Percentiles rank a stretch among this genome's conserved stretches.
Evolutionary conservation across 2,888 invertebrate genomes (phyloP).

Genomic region (Salpingus planirostris): DNA sequence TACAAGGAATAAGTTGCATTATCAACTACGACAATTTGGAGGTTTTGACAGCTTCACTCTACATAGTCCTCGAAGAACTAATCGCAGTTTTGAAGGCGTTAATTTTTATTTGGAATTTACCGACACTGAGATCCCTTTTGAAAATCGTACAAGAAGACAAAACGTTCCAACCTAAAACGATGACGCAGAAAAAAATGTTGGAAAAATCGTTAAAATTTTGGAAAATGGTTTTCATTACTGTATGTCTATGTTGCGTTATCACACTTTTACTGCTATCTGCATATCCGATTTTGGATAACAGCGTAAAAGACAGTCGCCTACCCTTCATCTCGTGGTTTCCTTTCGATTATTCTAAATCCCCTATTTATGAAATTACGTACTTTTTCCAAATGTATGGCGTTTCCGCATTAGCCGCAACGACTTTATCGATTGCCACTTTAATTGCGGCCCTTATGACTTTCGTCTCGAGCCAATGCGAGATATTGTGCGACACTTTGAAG

Average conservation of each 20-base stretch:
- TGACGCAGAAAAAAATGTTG: background rate
- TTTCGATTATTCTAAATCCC: conserved; percentile 2
- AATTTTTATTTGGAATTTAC: conserved; percentile 2
- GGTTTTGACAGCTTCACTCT: conserved; percentile 1
- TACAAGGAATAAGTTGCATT: conserved; percentile 4
- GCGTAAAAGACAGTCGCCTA: conserved; percentile 1
- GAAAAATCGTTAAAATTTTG: background rate
- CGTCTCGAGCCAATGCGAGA: conserved; percentile 1
- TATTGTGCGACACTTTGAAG: conserved; percentile 1
- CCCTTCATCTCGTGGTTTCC: conserved; percentile 7
- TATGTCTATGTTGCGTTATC: no score
- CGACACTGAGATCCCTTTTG: conserved; percentile 1
- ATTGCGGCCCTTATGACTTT: conserved; percentile 1
- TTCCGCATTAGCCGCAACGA: background rate
- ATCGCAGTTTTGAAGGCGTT: conserved; percentile 3
- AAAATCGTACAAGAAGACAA: conserved; percentile 1
- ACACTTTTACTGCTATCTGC: background rate
- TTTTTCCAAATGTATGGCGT: conserved; percentile 2
- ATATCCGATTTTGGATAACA: conserved; percentile 4
- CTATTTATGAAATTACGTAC: conserved; percentile 5
- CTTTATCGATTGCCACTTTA: conserved; percentile 3
- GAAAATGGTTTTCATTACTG: background rate
- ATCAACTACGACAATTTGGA: conserved; percentile 3
- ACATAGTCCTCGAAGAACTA: conserved; percentile 2
- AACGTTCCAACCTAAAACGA: conserved; percentile 4